phyloP scores from a whole-genome alignment of 2,797 vertebrate genomes.

The Acipenser transmontanus region DNA sequence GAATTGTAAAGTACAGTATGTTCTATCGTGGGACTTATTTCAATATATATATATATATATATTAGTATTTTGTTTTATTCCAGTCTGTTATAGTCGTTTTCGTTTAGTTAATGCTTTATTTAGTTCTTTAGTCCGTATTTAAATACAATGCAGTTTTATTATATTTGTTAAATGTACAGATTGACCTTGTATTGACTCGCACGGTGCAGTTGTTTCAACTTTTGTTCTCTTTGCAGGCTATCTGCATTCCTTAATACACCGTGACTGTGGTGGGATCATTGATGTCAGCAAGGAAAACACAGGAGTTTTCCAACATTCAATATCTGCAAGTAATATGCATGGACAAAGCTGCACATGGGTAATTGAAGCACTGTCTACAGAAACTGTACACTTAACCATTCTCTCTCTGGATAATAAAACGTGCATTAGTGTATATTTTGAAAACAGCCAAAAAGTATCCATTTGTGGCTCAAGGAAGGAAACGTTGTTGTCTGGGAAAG shows the following conservation, averaged over 20 bases:
- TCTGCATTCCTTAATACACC: slow-evolving; percentile 11
- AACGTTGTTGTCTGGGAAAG: slow-evolving; percentile 31
- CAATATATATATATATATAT: no score
- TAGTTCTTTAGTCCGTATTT: no score
- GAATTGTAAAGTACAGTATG: no score
- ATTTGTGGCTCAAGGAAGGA: slow-evolving; percentile 16
- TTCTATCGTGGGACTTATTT: no score
- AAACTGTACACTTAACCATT: slow-evolving; percentile 28
- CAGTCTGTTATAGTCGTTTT: no score
- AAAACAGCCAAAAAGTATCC: slow-evolving; percentile 2
- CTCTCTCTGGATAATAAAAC: slow-evolving; percentile 25
- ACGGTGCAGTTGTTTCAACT: no score
- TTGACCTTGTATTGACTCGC: no score
- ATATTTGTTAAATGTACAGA: no score
- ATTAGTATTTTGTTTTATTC: no score
- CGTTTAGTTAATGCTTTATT: no score
- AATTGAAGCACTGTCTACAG: slow-evolving; percentile 29
- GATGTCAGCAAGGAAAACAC: slow-evolving; percentile 16
- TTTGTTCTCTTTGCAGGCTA: slow-evolving; percentile 19
- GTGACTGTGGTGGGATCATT: slow-evolving; percentile 20
- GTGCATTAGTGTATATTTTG: slow-evolving; percentile 32
- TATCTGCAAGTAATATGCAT: slow-evolving; percentile 8
- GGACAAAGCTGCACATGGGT: slow-evolving; percentile 39
- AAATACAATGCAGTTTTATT: no score
- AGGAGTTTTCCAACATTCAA: slow-evolving; percentile 24